A percentile compares a stretch with the other conserved stretches of the same genome.
Conservation (phyloP, 2,888 invertebrate genomes). For the Caenorhabditis sulstoni region DNA sequence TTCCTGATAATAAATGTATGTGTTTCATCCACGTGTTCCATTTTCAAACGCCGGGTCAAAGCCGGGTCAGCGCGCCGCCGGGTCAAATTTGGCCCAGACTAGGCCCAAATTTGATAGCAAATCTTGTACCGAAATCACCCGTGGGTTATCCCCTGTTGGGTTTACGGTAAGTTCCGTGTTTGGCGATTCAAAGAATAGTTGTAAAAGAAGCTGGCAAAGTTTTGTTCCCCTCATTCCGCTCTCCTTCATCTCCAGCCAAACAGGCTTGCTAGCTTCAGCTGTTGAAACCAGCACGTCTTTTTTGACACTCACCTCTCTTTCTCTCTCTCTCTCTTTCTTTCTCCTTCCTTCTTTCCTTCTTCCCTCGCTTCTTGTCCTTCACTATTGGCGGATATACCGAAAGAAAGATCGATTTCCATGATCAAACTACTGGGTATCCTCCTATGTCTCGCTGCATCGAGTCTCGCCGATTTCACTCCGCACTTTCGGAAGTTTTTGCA, state of each 20-base stretch:
- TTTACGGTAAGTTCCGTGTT: too few species aligned
- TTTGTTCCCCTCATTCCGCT: too few species aligned
- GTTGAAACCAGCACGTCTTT: neutral
- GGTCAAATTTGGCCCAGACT: too few species aligned
- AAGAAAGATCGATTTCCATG: neutral
- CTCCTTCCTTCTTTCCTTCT: neutral
- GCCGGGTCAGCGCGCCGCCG: too few species aligned
- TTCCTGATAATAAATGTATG: too few species aligned
- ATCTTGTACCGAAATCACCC: too few species aligned
- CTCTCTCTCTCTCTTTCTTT: constrained; percentile 1
- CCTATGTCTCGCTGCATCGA: neutral
- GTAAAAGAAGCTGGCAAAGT: too few species aligned
- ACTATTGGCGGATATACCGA: neutral
- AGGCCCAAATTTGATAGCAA: too few species aligned
- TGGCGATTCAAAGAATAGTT: too few species aligned
- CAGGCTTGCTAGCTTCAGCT: neutral
- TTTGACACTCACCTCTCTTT: neutral
- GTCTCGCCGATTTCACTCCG: constrained; percentile 67
- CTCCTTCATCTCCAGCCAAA: neutral
- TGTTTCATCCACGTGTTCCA: too few species aligned
- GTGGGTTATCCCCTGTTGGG: too few species aligned
- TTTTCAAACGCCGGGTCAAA: too few species aligned
- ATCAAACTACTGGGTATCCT: neutral
- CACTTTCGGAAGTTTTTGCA: constrained; percentile 72
- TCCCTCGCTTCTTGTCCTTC: neutral